Evolutionary conservation across 2,113 vertebrate species (phyloP), one percentile per base, ranked within the genome.

Genomic region (Chlamydotis undulata): DNA sequence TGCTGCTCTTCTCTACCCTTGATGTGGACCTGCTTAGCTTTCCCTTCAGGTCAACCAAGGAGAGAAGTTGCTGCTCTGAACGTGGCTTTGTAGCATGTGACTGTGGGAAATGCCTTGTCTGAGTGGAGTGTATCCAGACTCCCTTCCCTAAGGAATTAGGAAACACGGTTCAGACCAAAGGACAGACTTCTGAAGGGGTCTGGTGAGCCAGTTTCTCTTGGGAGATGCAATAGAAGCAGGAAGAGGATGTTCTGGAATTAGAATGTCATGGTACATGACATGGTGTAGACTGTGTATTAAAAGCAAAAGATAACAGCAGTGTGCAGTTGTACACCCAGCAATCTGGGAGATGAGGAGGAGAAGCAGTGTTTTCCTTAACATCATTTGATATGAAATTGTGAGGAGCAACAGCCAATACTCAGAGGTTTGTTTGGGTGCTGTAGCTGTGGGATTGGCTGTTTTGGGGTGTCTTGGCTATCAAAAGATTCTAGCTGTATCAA

Each of bases 71-170:
- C 61, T 41, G 37, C 23, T 89, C 18, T 39, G 26, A 71, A 49
- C 2, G 4, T 65, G 50, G 45, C 57, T 85, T 70, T 1, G 2
- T 71, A 59, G 29, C 57, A 31, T 65, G 63, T 71, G 80, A 68
- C 67, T 87, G 78, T 91, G 93, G 89, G 93, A 89, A 94, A 77
- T 60, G 45, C 39, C 14, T 37, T 55, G 69, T 85, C 37, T 0
- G 5, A 89, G 69, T 2, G 0, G 75, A 85, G 64, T 22, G 26
- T 76, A 49, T 81, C 80, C 77, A 52, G 60, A 29, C 63, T 78
- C 23, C n/a, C 23, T 87, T 96, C 95, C 69, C 83, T 80, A 59
- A 70, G 67, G 81, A 90, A 35, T 88, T 89, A 6, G 91, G 55
- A 95, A 79, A 52, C 31, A 52, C 1, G 1, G 12, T 85, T 91